Evolutionary conservation across 2,113 vertebrate genomes (phyloP), one percentile per base, ranked within the genome.

Genomic region (Chaetorhynchus papuensis): DNA sequence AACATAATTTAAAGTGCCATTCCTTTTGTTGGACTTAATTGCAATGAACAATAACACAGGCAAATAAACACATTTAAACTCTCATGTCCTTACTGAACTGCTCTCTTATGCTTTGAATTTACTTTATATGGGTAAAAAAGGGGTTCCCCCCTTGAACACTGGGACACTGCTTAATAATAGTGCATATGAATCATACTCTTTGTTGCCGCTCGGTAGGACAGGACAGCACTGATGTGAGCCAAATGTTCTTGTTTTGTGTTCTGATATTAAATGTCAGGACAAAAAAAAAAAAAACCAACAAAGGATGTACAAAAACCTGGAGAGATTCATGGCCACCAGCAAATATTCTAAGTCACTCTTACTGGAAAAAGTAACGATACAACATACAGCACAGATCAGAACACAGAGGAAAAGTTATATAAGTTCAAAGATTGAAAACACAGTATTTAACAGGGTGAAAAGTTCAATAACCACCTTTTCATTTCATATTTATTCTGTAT

Each of bases 41-140:
- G 35, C 31, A 53, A 41, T 56, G 78, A 91, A 75, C 42, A 94
- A 80, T 96, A 93, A 53, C 14, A 1, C 11, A 83, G 22, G 37
- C 74, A 84, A 96, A 80, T 15, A 83, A 75, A 42, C 59, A 77
- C 33, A 80, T 72, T 79, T 71, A 60, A 85, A 83, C 28, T 37
- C 59, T 44, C 15, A 52, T 64, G n/a, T 64, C 60, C 75, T 49
- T 37, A 63, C 9, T 11, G 3, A 78, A 47, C 69, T 54, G 17
- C 42, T 63, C 35, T 80, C 41, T 87, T 90, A 37, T 71, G 52
- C 80, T 84, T 77, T 77, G 81, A 76, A 90, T 94, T 91, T 78
- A 82, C 76, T 95, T 95, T 92, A 92, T 75, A 93, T 83, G 93
- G 65, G n/a, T 83, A 89, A 70, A 89, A 93, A 76, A 45, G 35